Percentiles rank a stretch among this genome's conserved stretches.
Conservation (phyloP, 2,113 vertebrate genomes). For the Eurystomus gularis region DNA sequence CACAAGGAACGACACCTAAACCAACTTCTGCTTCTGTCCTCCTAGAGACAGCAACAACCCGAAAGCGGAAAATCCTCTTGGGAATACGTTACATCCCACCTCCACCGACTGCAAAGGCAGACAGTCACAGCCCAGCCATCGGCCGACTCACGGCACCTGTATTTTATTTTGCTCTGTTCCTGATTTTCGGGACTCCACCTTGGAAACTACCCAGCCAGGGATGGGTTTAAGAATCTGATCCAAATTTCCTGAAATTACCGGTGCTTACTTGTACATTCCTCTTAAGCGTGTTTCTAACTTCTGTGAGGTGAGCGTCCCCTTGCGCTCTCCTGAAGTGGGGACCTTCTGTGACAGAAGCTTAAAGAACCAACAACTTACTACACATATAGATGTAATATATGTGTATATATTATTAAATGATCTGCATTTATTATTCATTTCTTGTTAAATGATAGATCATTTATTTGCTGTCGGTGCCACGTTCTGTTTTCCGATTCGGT, state of each 20-base stretch:
- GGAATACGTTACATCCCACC: not conserved
- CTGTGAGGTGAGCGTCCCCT: not conserved
- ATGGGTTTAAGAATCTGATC: not conserved
- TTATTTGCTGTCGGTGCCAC: not conserved
- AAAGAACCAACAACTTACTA: not conserved
- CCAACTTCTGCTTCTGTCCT: not conserved
- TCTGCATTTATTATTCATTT: not conserved
- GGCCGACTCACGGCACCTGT: accelerated
- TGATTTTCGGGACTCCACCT: not conserved
- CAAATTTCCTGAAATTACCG: not conserved
- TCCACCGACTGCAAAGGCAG: not conserved
- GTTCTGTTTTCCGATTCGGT: not conserved
- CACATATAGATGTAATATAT: not conserved
- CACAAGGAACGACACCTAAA: not conserved
- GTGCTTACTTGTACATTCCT: not conserved
- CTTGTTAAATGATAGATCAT: not conserved
- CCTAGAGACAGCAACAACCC: not conserved
- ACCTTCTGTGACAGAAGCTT: not conserved
- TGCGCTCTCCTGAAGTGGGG: not conserved
- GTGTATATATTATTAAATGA: not conserved
- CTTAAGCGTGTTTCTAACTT: not conserved
- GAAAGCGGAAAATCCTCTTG: not conserved
- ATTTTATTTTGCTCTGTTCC: not conserved
- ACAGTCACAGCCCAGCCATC: not conserved
- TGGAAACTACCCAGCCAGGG: not conserved